Evolutionary conservation across 2,888 invertebrate genomes (phyloP), one percentile per base, ranked within the genome.

Genomic region (Shargacucullia verbasci): DNA sequence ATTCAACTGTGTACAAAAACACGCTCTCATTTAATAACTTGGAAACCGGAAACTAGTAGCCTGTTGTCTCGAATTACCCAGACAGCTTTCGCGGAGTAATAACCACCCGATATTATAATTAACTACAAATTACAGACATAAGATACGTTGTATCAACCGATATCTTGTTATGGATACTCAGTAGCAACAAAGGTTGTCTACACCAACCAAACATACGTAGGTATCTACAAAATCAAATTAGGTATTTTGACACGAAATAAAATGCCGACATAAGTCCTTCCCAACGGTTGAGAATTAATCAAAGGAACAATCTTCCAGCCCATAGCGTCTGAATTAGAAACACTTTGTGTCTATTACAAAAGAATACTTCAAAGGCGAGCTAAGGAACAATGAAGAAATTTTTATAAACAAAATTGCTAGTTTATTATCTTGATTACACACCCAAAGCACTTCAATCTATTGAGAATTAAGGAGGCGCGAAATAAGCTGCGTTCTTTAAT

Each of bases 261-360:
- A 75, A 64, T 52, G 46, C 46, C 37, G 40, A 52, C 67, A 31
- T 39, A 64, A 66, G 52, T 50, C 52, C 59, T 47, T 48, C 33
- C 44, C 49, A 57, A 70, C 78, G 66, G 78, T 80, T 82, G 72
- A 77, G 72, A 74, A 80, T 83, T 81, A 85, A 84, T 86, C 83
- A 86, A 81, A 85, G 76, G 80, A 73, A 78, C 82, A 81, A 82
- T 85, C 80, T 85, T 83, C 84, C 83, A 81, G 79, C 76, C 77
- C 82, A 80, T 79, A 50, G 76, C 74, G 58, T 68, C 62, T 70
- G 75, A 84, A 86, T 86, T 84, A 84, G 77, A 70, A 73, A 77
- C 82, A 81, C 80, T 86, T 83, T 83, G 78, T 80, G 75, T 78
- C 70, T 75, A 80, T 82, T 75, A 84, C 80, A 86, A 85, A 76